These are phyloP conservation scores for Platerodrilus igneus DNA, from an alignment of 2,888 invertebrate species.

Conservation along the genomic window DNA sequence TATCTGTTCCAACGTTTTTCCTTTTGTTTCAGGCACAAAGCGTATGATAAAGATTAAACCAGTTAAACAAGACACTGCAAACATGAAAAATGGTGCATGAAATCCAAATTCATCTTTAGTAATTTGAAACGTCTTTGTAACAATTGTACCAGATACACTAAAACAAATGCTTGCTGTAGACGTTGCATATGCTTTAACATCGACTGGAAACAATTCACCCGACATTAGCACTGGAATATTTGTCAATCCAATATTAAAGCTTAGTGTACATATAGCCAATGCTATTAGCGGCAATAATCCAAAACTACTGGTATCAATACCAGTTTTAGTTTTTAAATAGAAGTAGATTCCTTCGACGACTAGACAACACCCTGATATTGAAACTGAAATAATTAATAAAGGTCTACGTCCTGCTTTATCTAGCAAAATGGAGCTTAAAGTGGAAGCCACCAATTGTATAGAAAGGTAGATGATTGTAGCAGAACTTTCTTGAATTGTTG, in stretches of 20 bases:
- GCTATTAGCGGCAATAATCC: too few relatives aligned
- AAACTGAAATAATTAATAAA: constrained; percentile 54
- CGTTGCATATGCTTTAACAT: constrained; percentile 52
- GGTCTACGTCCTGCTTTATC: constrained; percentile 61
- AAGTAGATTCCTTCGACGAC: constrained; percentile 45
- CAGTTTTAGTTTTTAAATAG: constrained; percentile 40
- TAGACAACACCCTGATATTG: constrained; percentile 42
- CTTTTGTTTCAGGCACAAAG: constrained; percentile 65
- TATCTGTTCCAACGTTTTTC: constrained; percentile 64
- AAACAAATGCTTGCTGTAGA: too few relatives aligned
- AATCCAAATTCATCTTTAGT: constrained; percentile 57
- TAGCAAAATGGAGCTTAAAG: constrained; percentile 53
- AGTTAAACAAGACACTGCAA: constrained; percentile 56
- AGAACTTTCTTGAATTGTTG: constrained; percentile 48
- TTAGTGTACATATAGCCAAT: constrained; percentile 46
- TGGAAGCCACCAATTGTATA: constrained; percentile 54
- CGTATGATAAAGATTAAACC: constrained; percentile 58
- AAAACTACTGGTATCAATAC: constrained; percentile 33
- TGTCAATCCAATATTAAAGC: constrained; percentile 49
- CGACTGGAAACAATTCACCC: constrained; percentile 51
- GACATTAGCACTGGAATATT: constrained; percentile 49
- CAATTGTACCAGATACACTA: constrained; percentile 45
- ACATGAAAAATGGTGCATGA: constrained; percentile 62
- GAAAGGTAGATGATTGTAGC: constrained; percentile 54
- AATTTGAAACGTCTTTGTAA: constrained; percentile 46